Base-by-base conservation (phyloP, 2,113 vertebrate species). In the Chaetura pelagica region DNA sequence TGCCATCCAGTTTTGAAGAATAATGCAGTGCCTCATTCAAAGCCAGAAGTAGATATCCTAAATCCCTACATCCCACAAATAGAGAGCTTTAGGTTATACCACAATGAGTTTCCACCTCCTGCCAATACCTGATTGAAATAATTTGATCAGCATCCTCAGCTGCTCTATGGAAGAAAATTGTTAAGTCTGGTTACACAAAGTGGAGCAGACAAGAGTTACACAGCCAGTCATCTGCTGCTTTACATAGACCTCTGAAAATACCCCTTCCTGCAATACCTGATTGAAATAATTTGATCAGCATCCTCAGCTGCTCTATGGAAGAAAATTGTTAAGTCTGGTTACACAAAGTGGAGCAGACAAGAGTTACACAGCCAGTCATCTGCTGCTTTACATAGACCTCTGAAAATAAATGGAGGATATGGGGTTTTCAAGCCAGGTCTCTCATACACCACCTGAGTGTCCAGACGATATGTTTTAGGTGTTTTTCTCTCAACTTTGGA, bases 341-440 rank as follows among this genome's bases (percentile, higher is more conserved):
- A 46, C 12, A 57, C 23, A 63, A 51, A 35, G 30, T 1, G 44
- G 48, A 80, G 24, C 52, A 38, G 61, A 46, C 10, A 16, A 12
- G 19, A 64, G 15, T 49, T 42, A 20, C 9, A 23, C 10, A n/a
- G 11, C 27, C 35, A 92, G 48, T 5, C 52, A 76, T 17, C 38
- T 79, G 13, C 30, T 75, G 26, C 55, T 85, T 88, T 35, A 75
- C 38, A 13, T 0, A 49, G 40, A n/a, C 6, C 15, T 73, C 44
- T 38, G 21, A 64, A 61, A 87, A 54, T 8, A 74, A 52, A 34
- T 7, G 4, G 40, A 77, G 6, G 10, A 32, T 23, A 38, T 2
- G 0, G 16, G 4, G 15, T 2, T 40, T 81, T 57, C 1, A 1
- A 68, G 17, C 6, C 55, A 81, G 30, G 26, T 49, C n/a, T 61